Percentiles rank a stretch among this genome's conserved stretches.
Conservation (phyloP, 2,113 vertebrate species). For the Lepus europaeus region DNA sequence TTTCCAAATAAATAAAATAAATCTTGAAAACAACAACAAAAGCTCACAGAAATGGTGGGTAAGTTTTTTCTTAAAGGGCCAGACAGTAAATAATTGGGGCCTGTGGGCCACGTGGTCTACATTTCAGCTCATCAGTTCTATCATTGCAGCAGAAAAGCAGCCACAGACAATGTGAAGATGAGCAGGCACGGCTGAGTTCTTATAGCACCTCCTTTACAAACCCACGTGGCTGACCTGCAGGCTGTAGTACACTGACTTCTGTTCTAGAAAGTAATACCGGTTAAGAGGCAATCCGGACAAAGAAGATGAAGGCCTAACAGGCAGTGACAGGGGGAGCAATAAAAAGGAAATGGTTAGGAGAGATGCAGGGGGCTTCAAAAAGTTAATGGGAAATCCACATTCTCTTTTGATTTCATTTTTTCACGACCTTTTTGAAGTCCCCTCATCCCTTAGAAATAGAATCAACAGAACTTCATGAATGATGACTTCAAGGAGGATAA, state of each 20-base stretch:
- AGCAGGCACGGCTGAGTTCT: neutral
- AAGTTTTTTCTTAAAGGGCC: neutral
- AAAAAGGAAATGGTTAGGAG: neutral
- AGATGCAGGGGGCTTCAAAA: neutral
- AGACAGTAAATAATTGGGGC: neutral
- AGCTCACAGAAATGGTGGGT: neutral
- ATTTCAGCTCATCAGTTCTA: neutral
- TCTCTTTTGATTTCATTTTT: too few relatives aligned
- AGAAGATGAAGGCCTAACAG: neutral
- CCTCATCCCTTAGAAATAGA: neutral
- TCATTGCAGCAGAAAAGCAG: neutral
- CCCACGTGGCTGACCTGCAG: neutral
- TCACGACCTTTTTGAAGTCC: too few relatives aligned
- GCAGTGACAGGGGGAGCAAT: neutral
- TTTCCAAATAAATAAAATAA: too few relatives aligned
- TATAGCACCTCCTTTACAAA: neutral
- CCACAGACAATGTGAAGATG: rapidly evolving
- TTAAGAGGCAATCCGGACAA: neutral
- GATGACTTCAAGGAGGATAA: neutral
- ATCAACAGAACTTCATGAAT: neutral
- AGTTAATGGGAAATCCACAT: too few relatives aligned
- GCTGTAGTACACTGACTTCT: neutral
- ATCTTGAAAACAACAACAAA: too few relatives aligned
- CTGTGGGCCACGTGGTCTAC: neutral
- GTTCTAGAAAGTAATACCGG: neutral